Evolutionary conservation across 2,888 invertebrate genomes (phyloP), one percentile per base, ranked within the genome.

Genomic region (Gymnosoma rotundatum): DNA sequence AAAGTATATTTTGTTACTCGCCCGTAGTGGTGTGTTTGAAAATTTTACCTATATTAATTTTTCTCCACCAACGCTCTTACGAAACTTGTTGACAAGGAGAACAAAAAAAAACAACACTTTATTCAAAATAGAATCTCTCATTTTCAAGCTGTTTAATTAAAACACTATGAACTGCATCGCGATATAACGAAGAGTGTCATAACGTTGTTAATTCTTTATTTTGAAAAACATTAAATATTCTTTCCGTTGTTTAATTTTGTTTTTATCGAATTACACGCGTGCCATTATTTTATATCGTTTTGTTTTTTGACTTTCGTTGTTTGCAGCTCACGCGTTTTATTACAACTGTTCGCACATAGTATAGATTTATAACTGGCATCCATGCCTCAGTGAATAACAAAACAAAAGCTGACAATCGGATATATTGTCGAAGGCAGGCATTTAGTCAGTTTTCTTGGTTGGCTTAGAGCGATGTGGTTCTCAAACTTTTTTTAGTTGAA

Each of bases 281-380:
- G 72, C 69, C 64, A 69, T 79, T 75, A 52, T 73, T 60, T 66
- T 42, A 58, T 50, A 38, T 79, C 72, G 56, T 66, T 78, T 72
- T 18, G 60, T 36, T 75, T 67, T 10, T 60, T 48, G 58, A 16
- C 25, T 73, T 58, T 78, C 52, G 80, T 78, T 84, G 81, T 78
- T 84, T 69, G 50, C 69, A 78, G 73, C 58, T 84, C 81, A 81
- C 80, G 80, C 84, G 80, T 81, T 81, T 73, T 81, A 70, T 70
- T 84, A 78, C 84, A 81, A 84, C 81, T 84, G 80, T 36, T 72
- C 63, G 64, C 58, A 60, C 70, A 82, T 76, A 82, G 50, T 76
- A 76, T 76, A 76, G 70, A 82, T 76, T 76, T 76, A 70, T 70
- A 52, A 76, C 78, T 67, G 69, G 66, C 58, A 78, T 70, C 75